Conservation (phyloP, 2,888 invertebrate species). For the Drosophila mulleri region DNA sequence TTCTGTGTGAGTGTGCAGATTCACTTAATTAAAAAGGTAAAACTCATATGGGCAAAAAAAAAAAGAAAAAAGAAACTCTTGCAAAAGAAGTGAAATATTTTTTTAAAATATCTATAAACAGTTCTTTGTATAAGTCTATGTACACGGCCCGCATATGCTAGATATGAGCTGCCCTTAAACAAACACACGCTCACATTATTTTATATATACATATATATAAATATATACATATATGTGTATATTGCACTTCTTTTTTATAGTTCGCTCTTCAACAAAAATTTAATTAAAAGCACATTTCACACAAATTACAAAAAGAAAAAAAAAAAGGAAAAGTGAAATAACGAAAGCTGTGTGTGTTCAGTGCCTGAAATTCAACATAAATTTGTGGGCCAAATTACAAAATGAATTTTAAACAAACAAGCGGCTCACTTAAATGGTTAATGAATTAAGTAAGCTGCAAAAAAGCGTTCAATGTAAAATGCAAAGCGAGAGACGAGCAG, state of each 20-base stretch:
- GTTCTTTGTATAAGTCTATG: conserved; percentile 1
- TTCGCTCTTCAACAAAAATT: conserved; percentile 41
- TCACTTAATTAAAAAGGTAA: conserved; percentile 17
- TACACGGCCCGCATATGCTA: conserved; percentile 8
- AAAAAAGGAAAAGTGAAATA: conserved; percentile 1
- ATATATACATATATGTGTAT: background rate
- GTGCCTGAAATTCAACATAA: conserved; percentile 36
- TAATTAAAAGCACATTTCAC: conserved; percentile 60
- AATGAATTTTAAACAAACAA: conserved; percentile 45
- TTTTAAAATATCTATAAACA: conserved; percentile 2
- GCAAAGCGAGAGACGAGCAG: background rate
- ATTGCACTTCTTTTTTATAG: conserved; percentile 7
- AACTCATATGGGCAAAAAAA: conserved; percentile 4
- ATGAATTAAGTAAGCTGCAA: conserved; percentile 25
- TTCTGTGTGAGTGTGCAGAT: background rate
- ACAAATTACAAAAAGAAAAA: conserved; percentile 11
- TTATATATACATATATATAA: conserved; percentile 1
- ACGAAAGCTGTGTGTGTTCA: conserved; percentile 8
- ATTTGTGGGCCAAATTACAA: conserved; percentile 51
- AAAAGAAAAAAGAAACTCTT: no score
- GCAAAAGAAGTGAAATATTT: conserved; percentile 4
- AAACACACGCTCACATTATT: conserved; percentile 21
- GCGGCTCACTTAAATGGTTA: conserved; percentile 24
- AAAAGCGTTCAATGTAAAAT: conserved; percentile 1
- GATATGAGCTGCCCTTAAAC: conserved; percentile 21